Base-by-base conservation (phyloP, 2,888 invertebrate species). In the Noctua janthe region DNA sequence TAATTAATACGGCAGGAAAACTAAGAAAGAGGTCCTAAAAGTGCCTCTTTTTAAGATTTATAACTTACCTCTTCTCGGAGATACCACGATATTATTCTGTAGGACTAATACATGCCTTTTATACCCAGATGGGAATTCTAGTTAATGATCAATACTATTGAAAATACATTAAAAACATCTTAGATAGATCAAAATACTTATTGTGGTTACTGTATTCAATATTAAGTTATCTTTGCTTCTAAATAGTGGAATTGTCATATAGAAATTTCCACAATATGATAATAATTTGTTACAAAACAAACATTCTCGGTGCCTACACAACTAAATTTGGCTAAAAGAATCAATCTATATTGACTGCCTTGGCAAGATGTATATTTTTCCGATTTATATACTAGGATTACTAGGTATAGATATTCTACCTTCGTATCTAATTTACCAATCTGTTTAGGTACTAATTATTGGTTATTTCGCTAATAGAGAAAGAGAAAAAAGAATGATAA, bases 111-210 rank as follows among this genome's bases (percentile, higher is more conserved):
- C n/a, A 51, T 23, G 59, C 69, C 78, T 82, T 84, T 76, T 88
- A 88, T 89, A 88, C n/a, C 6, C 17, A 74, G 49, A 35, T 51
- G 5, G 64, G 71, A 1, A 70, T 54, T 71, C 20, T 62, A 73
- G 56, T 70, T 89, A 90, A 91, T 91, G 71, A 72, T 76, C 13
- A 43, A 81, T 84, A 71, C 67, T 59, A 91, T 93, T 87, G 64
- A 80, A 90, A 89, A 83, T 29, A 75, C 84, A 91, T 92, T 88
- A 87, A 91, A 84, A 85, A 83, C 76, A 70, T 70, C 73, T 83
- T 84, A 84, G 1, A 23, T 64, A 78, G 35, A 88, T 81, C 49
- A 64, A 67, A 67, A 74, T 80, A 67, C 70, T 59, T 4, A 64
- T 74, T 83, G 83, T 76, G 81, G 79, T 89, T 70, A 76, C n/a